Conservation (phyloP, 2,797 vertebrate species). For the Calcarius lapponicus region DNA sequence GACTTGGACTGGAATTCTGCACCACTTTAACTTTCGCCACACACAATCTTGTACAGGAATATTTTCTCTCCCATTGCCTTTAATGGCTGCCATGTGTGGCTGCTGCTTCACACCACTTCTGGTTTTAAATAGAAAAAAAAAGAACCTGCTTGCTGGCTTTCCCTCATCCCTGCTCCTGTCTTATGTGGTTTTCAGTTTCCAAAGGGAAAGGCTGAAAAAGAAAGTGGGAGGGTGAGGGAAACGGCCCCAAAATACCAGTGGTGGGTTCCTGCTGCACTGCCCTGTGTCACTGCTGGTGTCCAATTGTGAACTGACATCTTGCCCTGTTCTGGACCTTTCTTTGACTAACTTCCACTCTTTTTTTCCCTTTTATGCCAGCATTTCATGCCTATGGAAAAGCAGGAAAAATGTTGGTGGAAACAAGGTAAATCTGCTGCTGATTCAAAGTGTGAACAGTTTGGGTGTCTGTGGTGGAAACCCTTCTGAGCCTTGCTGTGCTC, state of each 20-base stretch:
- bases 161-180: slow-evolving; percentile 25
- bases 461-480: neutral
- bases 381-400: slow-evolving; percentile 95
- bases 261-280: neutral
- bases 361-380: slow-evolving; percentile 73
- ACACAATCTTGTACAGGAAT: slow-evolving; percentile 33
- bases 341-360: neutral
- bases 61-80: slow-evolving; percentile 56
- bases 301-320: neutral
- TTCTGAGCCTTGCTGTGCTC: neutral
- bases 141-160: slow-evolving; percentile 34
- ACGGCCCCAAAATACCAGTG: neutral
- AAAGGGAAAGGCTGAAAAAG: neutral
- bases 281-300: neutral
- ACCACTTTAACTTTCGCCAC: slow-evolving; percentile 59
- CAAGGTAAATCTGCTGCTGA: slow-evolving; percentile 78
- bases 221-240: neutral
- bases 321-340: neutral
- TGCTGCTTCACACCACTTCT: slow-evolving; percentile 49
- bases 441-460: neutral
- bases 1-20: slow-evolving; percentile 62
- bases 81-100: slow-evolving; percentile 74
- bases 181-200: slow-evolving; percentile 36
- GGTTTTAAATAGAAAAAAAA: neutral
- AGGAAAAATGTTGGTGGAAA: slow-evolving; percentile 94